Evolutionary conservation across 35 echinoderm and acorn worm genomes (phyloP).

Genomic region (Diadema setosum): DNA sequence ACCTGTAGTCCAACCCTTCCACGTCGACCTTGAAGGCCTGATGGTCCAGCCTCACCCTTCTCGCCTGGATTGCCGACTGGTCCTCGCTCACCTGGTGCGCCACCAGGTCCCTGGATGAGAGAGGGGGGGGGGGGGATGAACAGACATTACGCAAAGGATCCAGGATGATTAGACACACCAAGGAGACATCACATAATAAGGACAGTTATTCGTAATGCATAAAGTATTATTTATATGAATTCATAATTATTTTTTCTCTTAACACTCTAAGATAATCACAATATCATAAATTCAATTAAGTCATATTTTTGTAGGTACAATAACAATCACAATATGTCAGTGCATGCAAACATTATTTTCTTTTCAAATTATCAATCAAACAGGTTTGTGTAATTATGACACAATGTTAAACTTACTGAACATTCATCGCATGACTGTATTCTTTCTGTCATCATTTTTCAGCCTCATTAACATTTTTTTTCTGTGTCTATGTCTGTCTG

Average conservation of each 20-base stretch:
- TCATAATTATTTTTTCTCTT: neutral
- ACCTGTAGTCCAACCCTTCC: neutral
- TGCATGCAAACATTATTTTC: too few species aligned
- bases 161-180: neutral
- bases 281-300: neutral
- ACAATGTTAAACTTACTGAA: too few species aligned
- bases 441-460: too few species aligned
- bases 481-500: too few species aligned
- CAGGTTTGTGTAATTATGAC: too few species aligned
- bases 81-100: conserved; percentile 3
- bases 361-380: too few species aligned
- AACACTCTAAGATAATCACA: neutral
- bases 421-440: too few species aligned
- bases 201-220: too few species aligned
- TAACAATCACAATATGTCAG: too few species aligned
- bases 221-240: neutral
- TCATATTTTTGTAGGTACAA: neutral
- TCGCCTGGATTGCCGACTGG: neutral
- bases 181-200: too few species aligned
- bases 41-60: neutral
- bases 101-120: neutral
- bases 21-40: neutral
- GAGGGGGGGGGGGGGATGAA: neutral
- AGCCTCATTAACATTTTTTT: too few species aligned
- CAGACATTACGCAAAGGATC: neutral